Conservation (phyloP, 2,888 invertebrate species). For the Saturnia japonica region DNA sequence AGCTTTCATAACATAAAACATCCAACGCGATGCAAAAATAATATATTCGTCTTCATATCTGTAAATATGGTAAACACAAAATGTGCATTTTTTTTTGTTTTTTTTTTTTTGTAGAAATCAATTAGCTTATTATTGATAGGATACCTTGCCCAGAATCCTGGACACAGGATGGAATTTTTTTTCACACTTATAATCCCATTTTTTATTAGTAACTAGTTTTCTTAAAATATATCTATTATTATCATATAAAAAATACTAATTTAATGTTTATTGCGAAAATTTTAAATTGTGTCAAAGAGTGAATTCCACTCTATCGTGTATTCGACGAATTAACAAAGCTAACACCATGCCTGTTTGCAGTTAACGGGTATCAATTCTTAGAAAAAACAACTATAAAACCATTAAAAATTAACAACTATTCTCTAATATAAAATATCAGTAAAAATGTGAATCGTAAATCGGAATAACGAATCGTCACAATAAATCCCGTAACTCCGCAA, state of each 20-base stretch:
- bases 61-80: background rate
- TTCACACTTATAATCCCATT: no score
- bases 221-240: no score
- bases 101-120: no score
- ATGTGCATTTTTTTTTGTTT: background rate
- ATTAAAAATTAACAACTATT: background rate
- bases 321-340: background rate
- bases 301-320: background rate
- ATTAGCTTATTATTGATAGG: no score
- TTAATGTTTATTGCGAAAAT: background rate
- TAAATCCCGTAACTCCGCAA: constrained; percentile 12
- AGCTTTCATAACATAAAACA: constrained; percentile 14
- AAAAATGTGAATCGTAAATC: background rate
- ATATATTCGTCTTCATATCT: background rate
- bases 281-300: background rate
- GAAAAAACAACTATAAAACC: background rate
- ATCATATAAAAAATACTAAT: no score
- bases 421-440: background rate
- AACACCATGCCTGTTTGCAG: background rate
- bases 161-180: no score
- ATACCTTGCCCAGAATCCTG: no score
- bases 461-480: background rate
- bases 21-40: background rate
- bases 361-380: background rate
- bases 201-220: no score